Evolutionary conservation across 2,888 invertebrate species (phyloP).

Genomic region (Erpobdella octoculata): DNA sequence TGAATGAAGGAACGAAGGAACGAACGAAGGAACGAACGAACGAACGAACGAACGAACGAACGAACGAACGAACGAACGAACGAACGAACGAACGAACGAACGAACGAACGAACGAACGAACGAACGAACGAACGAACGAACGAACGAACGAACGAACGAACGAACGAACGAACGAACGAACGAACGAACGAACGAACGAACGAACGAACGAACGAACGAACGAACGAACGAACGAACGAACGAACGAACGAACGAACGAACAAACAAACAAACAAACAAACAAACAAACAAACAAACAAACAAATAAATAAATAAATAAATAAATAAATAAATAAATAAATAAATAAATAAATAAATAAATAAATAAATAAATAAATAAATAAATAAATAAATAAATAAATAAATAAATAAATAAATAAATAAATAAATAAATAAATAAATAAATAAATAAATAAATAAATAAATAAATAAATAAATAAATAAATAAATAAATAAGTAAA

Average conservation of each 20-base stretch:
- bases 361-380: background rate
- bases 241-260: background rate
- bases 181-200: background rate
- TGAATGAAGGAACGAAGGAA: background rate
- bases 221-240: background rate
- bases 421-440: background rate
- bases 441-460: background rate
- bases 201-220: background rate
- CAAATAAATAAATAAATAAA: constrained; percentile 2
- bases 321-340: background rate
- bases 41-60: background rate
- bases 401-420: background rate
- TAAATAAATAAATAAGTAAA: background rate
- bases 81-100: background rate
- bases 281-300: background rate
- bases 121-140: background rate
- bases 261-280: too few relatives aligned
- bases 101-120: background rate
- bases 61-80: background rate
- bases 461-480: background rate
- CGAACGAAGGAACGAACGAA: background rate
- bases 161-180: background rate
- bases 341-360: background rate
- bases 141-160: background rate
- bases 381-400: background rate